Evolutionary conservation across 30 jellyfish, hydroid and myxozoan species (phyloP).

Genomic region (Mastigias papua): DNA sequence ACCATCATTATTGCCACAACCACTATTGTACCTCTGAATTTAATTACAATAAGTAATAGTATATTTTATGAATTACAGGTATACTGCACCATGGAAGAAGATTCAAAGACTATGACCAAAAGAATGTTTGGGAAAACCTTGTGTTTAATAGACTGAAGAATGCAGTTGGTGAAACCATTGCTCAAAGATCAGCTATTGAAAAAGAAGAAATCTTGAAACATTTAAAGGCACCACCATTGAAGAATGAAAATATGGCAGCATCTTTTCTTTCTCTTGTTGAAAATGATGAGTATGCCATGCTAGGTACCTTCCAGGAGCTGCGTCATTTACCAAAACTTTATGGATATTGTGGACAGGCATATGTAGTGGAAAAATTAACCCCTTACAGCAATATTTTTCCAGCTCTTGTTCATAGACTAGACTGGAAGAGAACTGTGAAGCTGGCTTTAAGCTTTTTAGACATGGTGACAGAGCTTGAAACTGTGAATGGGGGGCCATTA

Average conservation of each 20-base stretch:
- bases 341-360: conserved; percentile 94
- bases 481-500: conserved; percentile 79
- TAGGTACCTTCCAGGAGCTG: conserved; percentile 75
- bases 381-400: conserved; percentile 78
- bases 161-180: conserved; percentile 1
- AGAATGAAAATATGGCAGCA: conserved; percentile 11
- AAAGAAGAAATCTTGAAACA: not conserved
- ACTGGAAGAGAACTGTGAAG: conserved; percentile 77
- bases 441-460: conserved; percentile 84
- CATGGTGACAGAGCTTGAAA: conserved; percentile 73
- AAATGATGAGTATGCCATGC: conserved; percentile 85
- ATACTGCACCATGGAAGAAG: not conserved
- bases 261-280: conserved; percentile 62
- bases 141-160: not conserved
- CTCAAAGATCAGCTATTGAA: not conserved
- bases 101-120: not conserved
- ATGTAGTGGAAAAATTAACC: conserved; percentile 80
- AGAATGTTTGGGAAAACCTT: not conserved
- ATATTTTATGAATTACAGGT: not conserved
- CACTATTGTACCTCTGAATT: not conserved
- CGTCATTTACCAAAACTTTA: conserved; percentile 79
- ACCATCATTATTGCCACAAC: not conserved
- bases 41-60: too few relatives aligned
- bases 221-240: conserved; percentile 19
- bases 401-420: conserved; percentile 28